phyloP scores from a whole-genome alignment of 2,888 invertebrate genomes.

The Hirtodrosophila duncani region DNA sequence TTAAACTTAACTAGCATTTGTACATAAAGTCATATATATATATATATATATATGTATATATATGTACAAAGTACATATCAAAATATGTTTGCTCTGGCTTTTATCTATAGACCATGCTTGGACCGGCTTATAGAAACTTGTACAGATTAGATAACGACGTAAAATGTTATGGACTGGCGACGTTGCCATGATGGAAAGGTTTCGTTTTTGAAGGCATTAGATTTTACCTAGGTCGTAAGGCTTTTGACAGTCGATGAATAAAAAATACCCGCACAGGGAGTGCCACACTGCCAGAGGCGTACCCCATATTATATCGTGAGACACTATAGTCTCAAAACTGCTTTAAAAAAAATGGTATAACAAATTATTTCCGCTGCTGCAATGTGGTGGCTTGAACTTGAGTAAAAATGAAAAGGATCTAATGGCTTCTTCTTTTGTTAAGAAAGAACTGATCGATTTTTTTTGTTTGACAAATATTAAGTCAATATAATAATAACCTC shows the following conservation, averaged over 20 bases:
- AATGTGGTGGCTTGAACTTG: no score
- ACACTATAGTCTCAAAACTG: no score
- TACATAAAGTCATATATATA: slow-evolving; percentile 5
- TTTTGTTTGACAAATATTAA: no score
- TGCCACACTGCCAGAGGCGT: no score
- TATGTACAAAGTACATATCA: not conserved
- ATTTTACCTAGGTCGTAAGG: not conserved
- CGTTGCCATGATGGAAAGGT: slow-evolving; percentile 35
- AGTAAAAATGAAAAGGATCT: no score
- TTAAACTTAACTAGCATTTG: not conserved
- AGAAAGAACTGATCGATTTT: no score
- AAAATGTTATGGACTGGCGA: slow-evolving; percentile 30
- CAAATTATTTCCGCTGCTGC: no score
- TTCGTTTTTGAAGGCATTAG: slow-evolving; percentile 2
- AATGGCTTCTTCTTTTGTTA: no score
- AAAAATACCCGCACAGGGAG: no score
- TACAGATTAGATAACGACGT: slow-evolving; percentile 55
- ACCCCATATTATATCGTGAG: no score
- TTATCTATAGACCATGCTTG: slow-evolving; percentile 31
- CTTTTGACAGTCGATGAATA: not conserved
- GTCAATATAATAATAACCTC: no score
- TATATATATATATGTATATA: not conserved
- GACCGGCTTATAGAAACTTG: slow-evolving; percentile 24
- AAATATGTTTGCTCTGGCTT: slow-evolving; percentile 28
- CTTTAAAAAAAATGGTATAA: no score